phyloP scores from a whole-genome alignment of 2,113 vertebrate genomes.

The Pandion haliaetus region DNA sequence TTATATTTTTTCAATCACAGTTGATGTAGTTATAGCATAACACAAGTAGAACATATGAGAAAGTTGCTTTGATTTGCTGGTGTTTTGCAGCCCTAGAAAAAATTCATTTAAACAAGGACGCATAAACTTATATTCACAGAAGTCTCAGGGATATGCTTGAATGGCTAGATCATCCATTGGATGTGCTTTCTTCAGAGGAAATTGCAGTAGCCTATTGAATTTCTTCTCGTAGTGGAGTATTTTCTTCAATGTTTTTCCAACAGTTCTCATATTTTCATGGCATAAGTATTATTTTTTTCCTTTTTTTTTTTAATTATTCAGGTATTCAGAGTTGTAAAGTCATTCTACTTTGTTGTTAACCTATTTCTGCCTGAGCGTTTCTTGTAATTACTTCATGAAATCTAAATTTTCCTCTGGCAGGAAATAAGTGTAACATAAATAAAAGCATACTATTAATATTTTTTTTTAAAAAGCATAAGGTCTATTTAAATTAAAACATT shows the following conservation, averaged over 20 bases:
- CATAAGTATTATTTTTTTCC: background rate
- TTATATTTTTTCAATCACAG: background rate
- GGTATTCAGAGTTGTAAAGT: background rate
- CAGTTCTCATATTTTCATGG: background rate
- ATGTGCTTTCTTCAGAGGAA: background rate
- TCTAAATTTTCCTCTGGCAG: background rate
- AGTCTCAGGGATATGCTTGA: background rate
- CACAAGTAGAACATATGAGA: background rate
- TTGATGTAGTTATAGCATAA: background rate
- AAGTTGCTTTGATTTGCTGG: background rate
- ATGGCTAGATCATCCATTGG: background rate
- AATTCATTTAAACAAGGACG: background rate
- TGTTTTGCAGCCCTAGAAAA: background rate
- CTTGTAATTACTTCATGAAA: constrained; percentile 2
- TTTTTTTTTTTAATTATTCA: background rate
- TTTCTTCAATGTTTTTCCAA: background rate
- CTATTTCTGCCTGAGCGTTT: background rate
- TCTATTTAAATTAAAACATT: background rate
- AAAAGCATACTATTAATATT: background rate
- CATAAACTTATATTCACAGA: background rate
- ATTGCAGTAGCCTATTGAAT: background rate
- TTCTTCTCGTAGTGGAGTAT: background rate
- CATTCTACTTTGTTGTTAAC: background rate
- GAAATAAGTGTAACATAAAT: background rate
- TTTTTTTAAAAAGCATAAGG: background rate